These are phyloP conservation scores for Notarius lentiginosus DNA, from an alignment of 2,113 vertebrate species.

Conservation along the genomic window DNA sequence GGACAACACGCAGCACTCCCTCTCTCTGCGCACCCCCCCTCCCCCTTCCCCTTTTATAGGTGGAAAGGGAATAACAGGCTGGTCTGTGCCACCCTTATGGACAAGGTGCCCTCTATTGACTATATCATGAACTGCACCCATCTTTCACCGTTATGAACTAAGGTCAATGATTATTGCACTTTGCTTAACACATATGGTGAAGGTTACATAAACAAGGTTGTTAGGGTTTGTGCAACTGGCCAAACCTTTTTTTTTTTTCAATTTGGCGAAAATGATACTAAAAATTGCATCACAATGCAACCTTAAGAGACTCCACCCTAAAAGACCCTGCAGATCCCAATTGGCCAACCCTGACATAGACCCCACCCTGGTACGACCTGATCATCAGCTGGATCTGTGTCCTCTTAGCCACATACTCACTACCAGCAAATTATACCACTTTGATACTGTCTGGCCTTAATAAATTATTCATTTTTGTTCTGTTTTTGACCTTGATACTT, in stretches of 20 bases:
- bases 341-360: neutral
- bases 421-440: neutral
- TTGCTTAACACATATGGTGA: neutral
- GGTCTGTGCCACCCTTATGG: conserved; percentile 40
- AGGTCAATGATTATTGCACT: neutral
- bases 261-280: neutral
- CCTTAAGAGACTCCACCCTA: neutral
- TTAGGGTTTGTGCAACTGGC: neutral
- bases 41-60: neutral
- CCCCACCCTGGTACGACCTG: neutral
- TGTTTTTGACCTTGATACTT: neutral
- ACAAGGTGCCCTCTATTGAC: conserved; percentile 70
- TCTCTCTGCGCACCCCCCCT: too few species aligned
- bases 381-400: neutral
- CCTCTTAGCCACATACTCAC: neutral
- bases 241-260: neutral
- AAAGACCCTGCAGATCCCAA: neutral
- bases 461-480: neutral
- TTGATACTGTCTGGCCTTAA: neutral
- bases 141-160: conserved; percentile 25
- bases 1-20: too few species aligned
- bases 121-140: conserved; percentile 61
- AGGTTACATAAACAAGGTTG: neutral
- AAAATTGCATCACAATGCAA: neutral
- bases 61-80: neutral